Base-by-base conservation (phyloP, 2,888 invertebrate species). In the Pandemis corylana region DNA sequence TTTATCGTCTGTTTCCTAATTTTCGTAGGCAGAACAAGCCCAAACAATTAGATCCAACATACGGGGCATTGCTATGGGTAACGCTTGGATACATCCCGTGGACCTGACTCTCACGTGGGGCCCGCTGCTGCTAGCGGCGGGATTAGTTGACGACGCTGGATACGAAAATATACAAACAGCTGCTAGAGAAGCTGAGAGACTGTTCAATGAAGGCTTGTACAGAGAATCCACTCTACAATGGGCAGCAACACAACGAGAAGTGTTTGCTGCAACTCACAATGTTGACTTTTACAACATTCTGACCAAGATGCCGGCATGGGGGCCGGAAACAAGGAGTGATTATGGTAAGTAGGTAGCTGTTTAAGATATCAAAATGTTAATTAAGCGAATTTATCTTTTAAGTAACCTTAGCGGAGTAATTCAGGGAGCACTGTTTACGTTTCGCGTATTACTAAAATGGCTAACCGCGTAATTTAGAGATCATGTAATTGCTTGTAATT, bases 51-150 rank as follows among this genome's bases (percentile, higher is more conserved):
- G 92, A 64, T 96, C 96, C 56, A 97, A 97, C 80, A 94, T 99
- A 68, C 94, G 95, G 81, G 98, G 98, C 0, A 96, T 98, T 36
- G 97, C 96, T 0, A 95, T 98, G 87, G 98, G 98, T 1, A 98
- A 98, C 88, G 96, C 98, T 0, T 98, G 98, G 98, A 97, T 98
- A 77, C 97, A 97, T 1, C 98, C 98, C 0, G 95, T 98, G 68
- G 98, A 98, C 85, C 96, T 97, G 0, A 97, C 97, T 0, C 89
- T 97, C 49, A 96, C 97, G 0, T 98, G 98, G 98, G 98, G 96
- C 0, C 97, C 97, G 0, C 96, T 96, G 81, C 94, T 98, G 9
- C 94, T 97, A 42, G 95, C 96, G 15, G 96, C 97, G 88, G 97
- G 97, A 6, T 93, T 97, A 76, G 95, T 98, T 13, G 97, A 98